Base-by-base conservation (phyloP, 1,140 invertebrate species). In the Drosophila athabasca region DNA sequence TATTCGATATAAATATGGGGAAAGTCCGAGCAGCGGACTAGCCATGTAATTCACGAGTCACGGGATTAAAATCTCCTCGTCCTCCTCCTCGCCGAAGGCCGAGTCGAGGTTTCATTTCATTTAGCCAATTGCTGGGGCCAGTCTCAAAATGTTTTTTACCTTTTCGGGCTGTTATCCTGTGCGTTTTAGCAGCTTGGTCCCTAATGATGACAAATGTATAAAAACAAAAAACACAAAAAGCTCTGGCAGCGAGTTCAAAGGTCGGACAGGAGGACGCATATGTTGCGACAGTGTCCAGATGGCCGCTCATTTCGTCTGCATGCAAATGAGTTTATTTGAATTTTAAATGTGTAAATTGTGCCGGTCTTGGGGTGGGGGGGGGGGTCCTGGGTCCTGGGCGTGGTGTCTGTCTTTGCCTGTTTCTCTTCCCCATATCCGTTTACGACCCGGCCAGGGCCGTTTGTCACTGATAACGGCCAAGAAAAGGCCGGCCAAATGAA, bases 281-380 rank as follows among this genome's bases (percentile, higher is more conserved):
- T 88, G 83, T 72, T 79, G 78, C 59, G 67, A 74, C 81, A 66
- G 61, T 71, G 67, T 55, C 67, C 79, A 76, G 58, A 60, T 61
- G 61, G 57, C 29, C 46, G 72, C 72, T 71, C 78, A 77, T 85
- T 78, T 76, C 79, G 82, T 87, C 83, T 87, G 82, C 82, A 87
- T 87, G 83, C 75, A 87, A 87, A 87, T 87, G 82, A 87, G 83
- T 87, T 87, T 87, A 87, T 87, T 87, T 87, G 83, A 87, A 87
- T 87, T 87, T 87, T 87, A 87, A 87, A 87, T 87, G 83, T 87
- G 82, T 87, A 87, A 87, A 87, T 87, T 87, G 82, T 60, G 82
- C 79, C 45, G 62, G 44, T 65, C 43, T 51, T 24, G 8, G 24
- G 17, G 17, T 0, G 17, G 1, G 17, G 17, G 1, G 17, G 1